These are phyloP conservation scores for Sialis lutaria DNA, from an alignment of 2,888 invertebrate genomes.

Conservation along the genomic window DNA sequence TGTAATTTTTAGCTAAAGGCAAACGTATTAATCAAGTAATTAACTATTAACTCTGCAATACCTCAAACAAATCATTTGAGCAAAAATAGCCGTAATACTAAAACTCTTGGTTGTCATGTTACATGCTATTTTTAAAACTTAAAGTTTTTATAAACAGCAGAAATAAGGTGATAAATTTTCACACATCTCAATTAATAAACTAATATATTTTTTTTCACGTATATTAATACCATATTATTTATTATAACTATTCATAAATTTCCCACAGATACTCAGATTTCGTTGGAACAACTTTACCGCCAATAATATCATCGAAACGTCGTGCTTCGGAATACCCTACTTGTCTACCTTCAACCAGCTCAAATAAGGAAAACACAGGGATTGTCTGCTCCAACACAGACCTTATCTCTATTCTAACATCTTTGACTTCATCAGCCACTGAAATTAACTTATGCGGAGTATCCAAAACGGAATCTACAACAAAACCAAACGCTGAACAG, in stretches of 20 bases:
- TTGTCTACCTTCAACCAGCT: slow-evolving; percentile 11
- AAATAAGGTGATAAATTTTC: neutral
- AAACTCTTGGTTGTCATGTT: too few relatives aligned
- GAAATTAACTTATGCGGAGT: slow-evolving; percentile 57
- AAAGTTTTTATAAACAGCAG: too few relatives aligned
- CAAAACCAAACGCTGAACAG: slow-evolving; percentile 24
- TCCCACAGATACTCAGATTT: slow-evolving; percentile 56
- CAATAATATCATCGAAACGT: slow-evolving; percentile 38
- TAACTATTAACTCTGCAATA: too few relatives aligned
- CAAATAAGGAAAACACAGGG: slow-evolving; percentile 25
- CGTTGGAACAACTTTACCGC: slow-evolving; percentile 39
- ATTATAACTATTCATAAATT: slow-evolving; percentile 9
- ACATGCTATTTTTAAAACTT: too few relatives aligned
- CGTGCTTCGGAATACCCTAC: slow-evolving; percentile 58
- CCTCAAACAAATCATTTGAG: too few relatives aligned
- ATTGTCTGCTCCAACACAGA: slow-evolving; percentile 71
- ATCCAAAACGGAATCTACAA: neutral
- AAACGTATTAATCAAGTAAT: too few relatives aligned
- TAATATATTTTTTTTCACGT: neutral
- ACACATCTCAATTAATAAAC: neutral
- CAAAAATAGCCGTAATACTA: too few relatives aligned
- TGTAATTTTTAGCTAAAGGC: too few relatives aligned
- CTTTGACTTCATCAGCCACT: slow-evolving; percentile 62
- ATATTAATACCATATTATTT: too few relatives aligned
- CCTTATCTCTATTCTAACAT: slow-evolving; percentile 58